Percentiles rank a stretch among this genome's conserved stretches.
phyloP scores from a whole-genome alignment of 2,888 invertebrate species.

The Punctoribates punctum region DNA sequence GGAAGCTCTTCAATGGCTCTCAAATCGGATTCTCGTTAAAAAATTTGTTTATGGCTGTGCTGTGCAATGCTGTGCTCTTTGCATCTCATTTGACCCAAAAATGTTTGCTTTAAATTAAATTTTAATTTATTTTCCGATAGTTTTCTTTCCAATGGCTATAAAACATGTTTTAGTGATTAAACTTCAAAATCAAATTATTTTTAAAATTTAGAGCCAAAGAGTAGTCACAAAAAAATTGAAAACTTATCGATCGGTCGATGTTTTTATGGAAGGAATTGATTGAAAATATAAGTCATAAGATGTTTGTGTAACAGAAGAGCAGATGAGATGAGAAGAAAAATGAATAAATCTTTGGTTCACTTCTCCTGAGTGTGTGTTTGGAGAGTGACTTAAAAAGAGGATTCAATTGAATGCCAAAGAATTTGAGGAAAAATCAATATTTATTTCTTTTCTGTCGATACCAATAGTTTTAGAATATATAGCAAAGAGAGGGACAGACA shows the following conservation, averaged over 20 bases:
- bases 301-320: too few species aligned
- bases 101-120: conserved; percentile 12
- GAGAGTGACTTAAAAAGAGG: too few species aligned
- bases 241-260: background rate
- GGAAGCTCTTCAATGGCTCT: background rate
- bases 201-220: background rate
- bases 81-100: conserved; percentile 17
- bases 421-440: conserved; percentile 4
- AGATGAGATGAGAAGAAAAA: background rate
- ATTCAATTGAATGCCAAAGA: too few species aligned
- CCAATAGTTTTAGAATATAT: background rate
- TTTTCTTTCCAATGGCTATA: background rate
- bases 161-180: conserved; percentile 13
- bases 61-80: too few species aligned
- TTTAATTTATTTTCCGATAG: background rate
- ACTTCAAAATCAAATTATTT: background rate
- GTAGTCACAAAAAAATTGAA: background rate
- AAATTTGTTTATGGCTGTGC: background rate
- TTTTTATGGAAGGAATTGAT: too few species aligned
- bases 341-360: background rate
- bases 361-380: too few species aligned
- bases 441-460: conserved; percentile 12
- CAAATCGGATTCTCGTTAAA: background rate
- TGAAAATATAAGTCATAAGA: too few species aligned
- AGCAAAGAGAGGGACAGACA: background rate